Conservation (phyloP, 2,888 invertebrate species). For the Drosophila koepferae region DNA sequence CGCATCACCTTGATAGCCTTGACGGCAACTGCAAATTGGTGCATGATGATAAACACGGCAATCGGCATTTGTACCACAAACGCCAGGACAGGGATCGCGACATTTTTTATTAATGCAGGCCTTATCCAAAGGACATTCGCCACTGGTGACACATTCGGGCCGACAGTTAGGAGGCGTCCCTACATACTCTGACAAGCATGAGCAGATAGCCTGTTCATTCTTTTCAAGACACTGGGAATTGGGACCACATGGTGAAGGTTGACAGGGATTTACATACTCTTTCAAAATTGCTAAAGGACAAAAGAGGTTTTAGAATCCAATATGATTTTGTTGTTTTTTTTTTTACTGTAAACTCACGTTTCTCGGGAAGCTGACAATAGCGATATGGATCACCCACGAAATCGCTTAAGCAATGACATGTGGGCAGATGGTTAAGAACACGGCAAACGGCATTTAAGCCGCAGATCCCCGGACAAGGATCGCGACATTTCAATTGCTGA, state of each 20-base stretch:
- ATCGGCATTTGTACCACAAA: slow-evolving; percentile 88
- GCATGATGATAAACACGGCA: slow-evolving; percentile 91
- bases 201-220: slow-evolving; percentile 88
- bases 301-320: slow-evolving; percentile 3
- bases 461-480: slow-evolving; percentile 92
- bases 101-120: slow-evolving; percentile 89
- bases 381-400: slow-evolving; percentile 92
- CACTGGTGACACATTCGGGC: slow-evolving; percentile 89
- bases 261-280: slow-evolving; percentile 86
- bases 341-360: slow-evolving; percentile 86
- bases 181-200: slow-evolving; percentile 87
- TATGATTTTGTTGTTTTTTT: background rate
- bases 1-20: slow-evolving; percentile 90
- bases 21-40: slow-evolving; percentile 90
- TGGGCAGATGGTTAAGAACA: slow-evolving; percentile 89
- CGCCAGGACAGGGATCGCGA: slow-evolving; percentile 88
- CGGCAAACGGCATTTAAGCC: slow-evolving; percentile 90
- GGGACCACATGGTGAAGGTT: slow-evolving; percentile 89
- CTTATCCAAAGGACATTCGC: slow-evolving; percentile 87
- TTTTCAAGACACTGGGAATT: slow-evolving; percentile 88
- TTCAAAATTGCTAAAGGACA: slow-evolving; percentile 74
- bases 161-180: slow-evolving; percentile 89
- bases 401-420: slow-evolving; percentile 89
- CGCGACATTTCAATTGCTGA: slow-evolving; percentile 90
- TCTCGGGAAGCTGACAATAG: slow-evolving; percentile 86